Conservation (phyloP, 1,140 invertebrate genomes). For the Pomacea maculata region DNA sequence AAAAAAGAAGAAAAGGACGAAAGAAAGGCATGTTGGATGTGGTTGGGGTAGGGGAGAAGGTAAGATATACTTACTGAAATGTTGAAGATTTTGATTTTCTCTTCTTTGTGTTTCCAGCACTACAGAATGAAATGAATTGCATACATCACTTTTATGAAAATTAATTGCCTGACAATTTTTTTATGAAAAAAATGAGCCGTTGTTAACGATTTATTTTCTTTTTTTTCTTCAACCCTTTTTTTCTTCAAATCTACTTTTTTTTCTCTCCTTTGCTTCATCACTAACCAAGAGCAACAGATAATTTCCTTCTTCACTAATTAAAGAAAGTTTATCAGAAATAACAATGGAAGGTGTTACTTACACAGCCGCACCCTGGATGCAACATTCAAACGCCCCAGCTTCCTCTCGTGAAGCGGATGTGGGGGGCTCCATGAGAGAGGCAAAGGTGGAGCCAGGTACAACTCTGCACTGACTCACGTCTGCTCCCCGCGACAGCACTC, state of each 20-base stretch:
- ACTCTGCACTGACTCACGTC: background rate
- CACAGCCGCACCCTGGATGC: constrained; percentile 6
- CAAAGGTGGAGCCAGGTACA: constrained; percentile 3
- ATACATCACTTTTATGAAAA: background rate
- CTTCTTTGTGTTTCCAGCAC: background rate
- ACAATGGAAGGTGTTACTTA: background rate
- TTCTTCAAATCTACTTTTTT: too few relatives aligned
- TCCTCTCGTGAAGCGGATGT: background rate
- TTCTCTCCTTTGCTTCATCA: too few relatives aligned
- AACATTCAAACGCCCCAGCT: constrained; percentile 7
- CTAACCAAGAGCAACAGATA: background rate
- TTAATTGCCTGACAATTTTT: background rate
- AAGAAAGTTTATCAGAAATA: background rate
- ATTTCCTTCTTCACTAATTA: background rate
- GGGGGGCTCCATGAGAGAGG: constrained; percentile 17
- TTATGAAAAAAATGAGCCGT: too few relatives aligned
- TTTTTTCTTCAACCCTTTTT: too few relatives aligned
- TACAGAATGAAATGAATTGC: background rate
- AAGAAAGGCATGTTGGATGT: background rate
- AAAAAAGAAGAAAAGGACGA: background rate
- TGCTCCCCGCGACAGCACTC: constrained; percentile 1
- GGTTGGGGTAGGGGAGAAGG: too few relatives aligned
- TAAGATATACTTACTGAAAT: background rate
- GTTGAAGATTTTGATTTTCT: background rate
- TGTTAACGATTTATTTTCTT: too few relatives aligned